Evolutionary conservation across 2,113 vertebrate genomes (phyloP).

Genomic region (Pangasianodon gigas): DNA sequence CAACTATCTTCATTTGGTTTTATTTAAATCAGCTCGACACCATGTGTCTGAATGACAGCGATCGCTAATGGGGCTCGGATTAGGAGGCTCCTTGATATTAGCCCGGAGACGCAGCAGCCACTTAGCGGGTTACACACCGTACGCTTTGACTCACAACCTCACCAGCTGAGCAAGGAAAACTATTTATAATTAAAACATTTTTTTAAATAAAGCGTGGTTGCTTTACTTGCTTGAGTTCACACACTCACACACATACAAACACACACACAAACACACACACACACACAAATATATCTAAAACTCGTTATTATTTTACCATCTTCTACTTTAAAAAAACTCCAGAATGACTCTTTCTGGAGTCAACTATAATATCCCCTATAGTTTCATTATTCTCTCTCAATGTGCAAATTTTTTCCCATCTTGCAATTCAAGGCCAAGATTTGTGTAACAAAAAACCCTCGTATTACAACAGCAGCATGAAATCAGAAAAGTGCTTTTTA

Average conservation of each 20-base stretch:
- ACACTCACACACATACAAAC: not conserved
- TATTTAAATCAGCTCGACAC: conserved; percentile 99
- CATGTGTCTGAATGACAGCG: conserved; percentile 99
- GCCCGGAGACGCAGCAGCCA: conserved; percentile 84
- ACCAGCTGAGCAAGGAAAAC: conserved; percentile 29
- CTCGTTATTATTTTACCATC: not conserved
- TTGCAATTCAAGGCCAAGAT: not conserved
- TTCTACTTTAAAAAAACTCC: not conserved
- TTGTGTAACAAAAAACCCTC: not conserved
- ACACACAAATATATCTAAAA: not conserved
- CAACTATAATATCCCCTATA: not conserved
- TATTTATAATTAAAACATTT: conserved; percentile 6
- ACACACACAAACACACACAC: not conserved
- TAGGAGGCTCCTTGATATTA: conserved; percentile 91
- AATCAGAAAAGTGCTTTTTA: not conserved
- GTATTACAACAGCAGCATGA: not conserved
- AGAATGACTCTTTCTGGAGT: not conserved
- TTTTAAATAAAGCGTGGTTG: not conserved
- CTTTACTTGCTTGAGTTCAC: conserved; percentile 25
- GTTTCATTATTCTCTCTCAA: not conserved
- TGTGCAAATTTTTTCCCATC: not conserved
- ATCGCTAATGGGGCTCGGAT: conserved; percentile 95
- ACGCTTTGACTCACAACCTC: conserved; percentile 39
- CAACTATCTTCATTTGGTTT: conserved; percentile 99
- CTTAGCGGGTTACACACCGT: conserved; percentile 66